Evolutionary conservation across 2,888 invertebrate species (phyloP).

Genomic region (Rhamnusium bicolor): DNA sequence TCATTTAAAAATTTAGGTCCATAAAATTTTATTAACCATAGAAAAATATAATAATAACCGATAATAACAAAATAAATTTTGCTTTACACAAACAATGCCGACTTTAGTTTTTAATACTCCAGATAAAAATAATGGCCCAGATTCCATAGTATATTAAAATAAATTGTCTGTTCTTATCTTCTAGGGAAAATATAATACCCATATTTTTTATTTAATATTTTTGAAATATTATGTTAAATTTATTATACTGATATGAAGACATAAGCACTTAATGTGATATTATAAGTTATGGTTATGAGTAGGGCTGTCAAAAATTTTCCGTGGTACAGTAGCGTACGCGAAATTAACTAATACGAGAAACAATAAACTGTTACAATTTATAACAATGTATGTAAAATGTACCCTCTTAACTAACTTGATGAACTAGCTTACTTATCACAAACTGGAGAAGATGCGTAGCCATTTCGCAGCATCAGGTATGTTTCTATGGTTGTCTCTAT

Average conservation of each 20-base stretch:
- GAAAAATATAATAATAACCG: background rate
- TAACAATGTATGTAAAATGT: no score
- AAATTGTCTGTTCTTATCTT: conserved; percentile 20
- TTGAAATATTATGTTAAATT: conserved; percentile 4
- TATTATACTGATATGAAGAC: conserved; percentile 16
- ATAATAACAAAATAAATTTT: background rate
- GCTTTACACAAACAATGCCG: background rate
- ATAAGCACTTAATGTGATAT: background rate
- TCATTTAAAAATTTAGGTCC: background rate
- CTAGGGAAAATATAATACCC: conserved; percentile 3
- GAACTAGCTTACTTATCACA: no score
- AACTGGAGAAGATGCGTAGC: no score
- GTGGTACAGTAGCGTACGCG: no score
- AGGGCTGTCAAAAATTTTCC: no score
- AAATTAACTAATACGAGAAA: no score
- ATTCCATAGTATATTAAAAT: conserved; percentile 19
- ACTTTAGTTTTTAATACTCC: conserved; percentile 1
- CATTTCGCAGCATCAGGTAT: no score
- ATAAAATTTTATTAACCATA: conserved; percentile 3
- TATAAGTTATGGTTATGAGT: background rate
- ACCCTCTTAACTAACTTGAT: no score
- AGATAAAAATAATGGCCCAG: conserved; percentile 22
- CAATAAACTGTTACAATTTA: no score
- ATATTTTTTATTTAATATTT: conserved; percentile 23
- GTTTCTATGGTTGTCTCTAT: no score